Evolutionary conservation across 2,888 invertebrate species (phyloP).

Genomic region (Saturnia japonica): DNA sequence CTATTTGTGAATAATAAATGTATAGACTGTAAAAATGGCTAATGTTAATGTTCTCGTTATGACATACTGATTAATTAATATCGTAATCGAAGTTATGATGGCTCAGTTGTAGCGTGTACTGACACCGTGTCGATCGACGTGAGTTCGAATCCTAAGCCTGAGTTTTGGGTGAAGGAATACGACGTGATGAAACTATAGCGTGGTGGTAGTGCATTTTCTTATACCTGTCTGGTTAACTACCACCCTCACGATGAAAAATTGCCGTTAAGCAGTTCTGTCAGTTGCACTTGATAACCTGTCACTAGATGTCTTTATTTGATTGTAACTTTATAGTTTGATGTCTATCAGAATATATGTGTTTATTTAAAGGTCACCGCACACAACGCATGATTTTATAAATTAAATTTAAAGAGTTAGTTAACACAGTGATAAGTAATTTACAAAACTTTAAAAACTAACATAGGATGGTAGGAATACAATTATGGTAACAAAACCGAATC

Average conservation of each 20-base stretch:
- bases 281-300: neutral
- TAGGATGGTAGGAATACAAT: neutral
- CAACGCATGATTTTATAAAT: neutral
- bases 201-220: too few relatives aligned
- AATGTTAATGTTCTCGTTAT: neutral
- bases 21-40: neutral
- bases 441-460: neutral
- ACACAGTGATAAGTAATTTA: neutral
- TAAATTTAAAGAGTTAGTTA: neutral
- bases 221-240: too few relatives aligned
- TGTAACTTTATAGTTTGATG: neutral
- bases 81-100: neutral
- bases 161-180: too few relatives aligned
- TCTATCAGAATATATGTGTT: neutral
- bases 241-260: too few relatives aligned
- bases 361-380: neutral
- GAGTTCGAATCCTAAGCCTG: too few relatives aligned
- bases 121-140: too few relatives aligned
- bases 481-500: too few relatives aligned
- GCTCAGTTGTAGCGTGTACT: too few relatives aligned
- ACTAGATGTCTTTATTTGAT: neutral
- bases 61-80: neutral
- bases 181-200: too few relatives aligned
- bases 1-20: neutral
- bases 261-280: too few relatives aligned